Percentiles rank a stretch among this genome's conserved stretches.
phyloP scores from a whole-genome alignment of 2,113 vertebrate species.

The Nestor notabilis region DNA sequence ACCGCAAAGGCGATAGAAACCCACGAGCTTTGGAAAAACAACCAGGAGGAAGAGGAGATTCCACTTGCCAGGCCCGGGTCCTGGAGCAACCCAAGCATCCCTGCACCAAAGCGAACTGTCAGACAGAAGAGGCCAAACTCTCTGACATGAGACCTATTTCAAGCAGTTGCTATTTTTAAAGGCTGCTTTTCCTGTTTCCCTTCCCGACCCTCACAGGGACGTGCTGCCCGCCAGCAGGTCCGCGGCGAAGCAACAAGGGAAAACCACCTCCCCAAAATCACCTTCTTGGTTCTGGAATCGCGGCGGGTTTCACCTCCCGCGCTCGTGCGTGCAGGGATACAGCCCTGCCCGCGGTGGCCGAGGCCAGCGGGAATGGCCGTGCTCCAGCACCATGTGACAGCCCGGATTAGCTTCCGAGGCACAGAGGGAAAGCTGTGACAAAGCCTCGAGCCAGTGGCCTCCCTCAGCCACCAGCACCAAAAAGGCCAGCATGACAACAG shows the following conservation, averaged over 20 bases:
- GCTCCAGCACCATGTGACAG: background rate
- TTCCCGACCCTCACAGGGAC: background rate
- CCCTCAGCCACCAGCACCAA: rapidly evolving
- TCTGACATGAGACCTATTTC: background rate
- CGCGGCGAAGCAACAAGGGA: background rate
- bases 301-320: background rate
- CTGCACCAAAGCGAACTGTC: rapidly evolving
- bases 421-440: background rate
- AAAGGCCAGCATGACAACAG: no score
- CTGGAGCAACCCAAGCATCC: background rate
- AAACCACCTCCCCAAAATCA: background rate
- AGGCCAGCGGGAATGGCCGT: background rate
- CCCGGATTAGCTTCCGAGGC: conserved; percentile 15
- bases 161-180: background rate
- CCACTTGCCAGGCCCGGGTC: background rate
- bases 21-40: background rate
- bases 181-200: conserved; percentile 19
- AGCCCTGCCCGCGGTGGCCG: background rate
- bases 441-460: background rate
- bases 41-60: background rate
- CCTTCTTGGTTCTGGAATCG: rapidly evolving
- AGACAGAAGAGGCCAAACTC: background rate
- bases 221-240: background rate
- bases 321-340: rapidly evolving
- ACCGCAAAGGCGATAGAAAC: background rate